Percentiles rank a stretch among this genome's conserved stretches.
Evolutionary conservation across 1,140 invertebrate species (phyloP).

Genomic region (Acyrthosiphon pisum): DNA sequence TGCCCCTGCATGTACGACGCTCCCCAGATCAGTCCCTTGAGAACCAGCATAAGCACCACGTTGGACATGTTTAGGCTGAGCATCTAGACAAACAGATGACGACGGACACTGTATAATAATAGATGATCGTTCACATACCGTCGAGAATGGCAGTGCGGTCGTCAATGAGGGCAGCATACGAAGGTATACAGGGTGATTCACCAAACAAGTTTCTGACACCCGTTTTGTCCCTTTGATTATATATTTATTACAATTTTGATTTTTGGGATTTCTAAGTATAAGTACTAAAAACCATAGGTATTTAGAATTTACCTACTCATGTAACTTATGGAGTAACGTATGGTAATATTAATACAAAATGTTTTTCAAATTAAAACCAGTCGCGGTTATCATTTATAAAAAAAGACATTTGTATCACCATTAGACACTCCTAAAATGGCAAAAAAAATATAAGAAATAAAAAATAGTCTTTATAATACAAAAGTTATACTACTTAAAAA

Average conservation of each 20-base stretch:
- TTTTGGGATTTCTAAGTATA: not conserved
- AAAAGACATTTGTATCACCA: too few relatives aligned
- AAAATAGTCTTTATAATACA: not conserved
- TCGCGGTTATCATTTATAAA: too few relatives aligned
- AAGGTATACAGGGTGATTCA: not conserved
- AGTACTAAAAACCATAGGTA: not conserved
- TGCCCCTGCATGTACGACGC: conserved; percentile 19
- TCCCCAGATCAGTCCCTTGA: conserved; percentile 48
- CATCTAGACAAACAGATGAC: conserved; percentile 28
- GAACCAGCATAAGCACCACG: conserved; percentile 38
- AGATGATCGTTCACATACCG: not conserved
- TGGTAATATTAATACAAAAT: not conserved
- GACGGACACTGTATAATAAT: not conserved
- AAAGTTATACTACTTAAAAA: not conserved
- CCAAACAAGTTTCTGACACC: not conserved
- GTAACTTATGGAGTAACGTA: not conserved
- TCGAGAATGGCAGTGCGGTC: not conserved
- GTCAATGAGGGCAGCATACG: not conserved
- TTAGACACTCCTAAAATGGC: not conserved
- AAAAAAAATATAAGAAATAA: not conserved
- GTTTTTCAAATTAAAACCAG: too few relatives aligned
- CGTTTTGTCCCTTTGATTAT: not conserved
- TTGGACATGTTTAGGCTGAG: conserved; percentile 46
- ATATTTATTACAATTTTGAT: not conserved
- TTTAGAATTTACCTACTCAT: not conserved